Percentiles rank a stretch among this genome's conserved stretches.
Conservation (phyloP, 2,113 vertebrate species). For the Beaufortia kweichowensis region DNA sequence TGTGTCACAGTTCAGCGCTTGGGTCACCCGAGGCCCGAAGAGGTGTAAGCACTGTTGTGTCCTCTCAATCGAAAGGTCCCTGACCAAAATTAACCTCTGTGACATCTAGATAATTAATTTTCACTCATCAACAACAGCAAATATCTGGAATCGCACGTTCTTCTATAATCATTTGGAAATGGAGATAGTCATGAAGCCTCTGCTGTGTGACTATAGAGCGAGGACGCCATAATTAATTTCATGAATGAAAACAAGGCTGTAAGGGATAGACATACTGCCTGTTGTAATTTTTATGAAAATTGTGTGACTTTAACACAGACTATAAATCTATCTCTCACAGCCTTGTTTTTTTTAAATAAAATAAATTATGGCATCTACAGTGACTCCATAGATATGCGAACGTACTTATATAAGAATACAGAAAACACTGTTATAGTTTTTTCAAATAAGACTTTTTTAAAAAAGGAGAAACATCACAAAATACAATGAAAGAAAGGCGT, state of each 20-base stretch:
- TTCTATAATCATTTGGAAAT: slow-evolving; percentile 36
- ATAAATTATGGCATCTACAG: too few species aligned
- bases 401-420: not conserved
- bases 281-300: too few species aligned
- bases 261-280: too few species aligned
- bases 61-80: slow-evolving; percentile 88
- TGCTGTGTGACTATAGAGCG: not conserved
- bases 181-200: not conserved
- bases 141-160: slow-evolving; percentile 52
- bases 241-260: too few species aligned
- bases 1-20: slow-evolving; percentile 86
- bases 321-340: too few species aligned
- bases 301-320: too few species aligned
- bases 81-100: slow-evolving; percentile 91
- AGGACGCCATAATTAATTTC: too few species aligned
- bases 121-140: slow-evolving; percentile 78
- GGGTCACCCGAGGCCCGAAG: slow-evolving; percentile 80
- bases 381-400: too few species aligned
- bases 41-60: slow-evolving; percentile 77
- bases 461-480: not conserved
- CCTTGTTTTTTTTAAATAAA: too few species aligned
- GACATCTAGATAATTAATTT: slow-evolving; percentile 93
- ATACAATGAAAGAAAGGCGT: not conserved
- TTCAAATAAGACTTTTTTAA: not conserved
- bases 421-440: not conserved